Conservation (phyloP, 2,888 invertebrate species). For the Chironomus riparius region DNA sequence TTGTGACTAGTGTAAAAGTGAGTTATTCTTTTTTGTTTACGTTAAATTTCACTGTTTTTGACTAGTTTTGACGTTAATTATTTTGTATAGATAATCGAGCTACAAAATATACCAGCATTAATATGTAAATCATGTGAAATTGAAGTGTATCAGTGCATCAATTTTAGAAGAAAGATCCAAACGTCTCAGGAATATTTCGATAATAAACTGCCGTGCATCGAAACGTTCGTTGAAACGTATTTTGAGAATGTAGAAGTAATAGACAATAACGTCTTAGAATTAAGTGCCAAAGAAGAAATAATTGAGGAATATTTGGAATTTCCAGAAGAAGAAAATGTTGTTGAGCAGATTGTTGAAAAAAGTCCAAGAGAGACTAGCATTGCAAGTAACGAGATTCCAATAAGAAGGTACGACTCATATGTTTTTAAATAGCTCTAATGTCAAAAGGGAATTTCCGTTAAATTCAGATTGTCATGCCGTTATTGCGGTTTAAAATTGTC, state of each 20-base stretch:
- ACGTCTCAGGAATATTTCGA: background rate
- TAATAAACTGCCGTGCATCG: background rate
- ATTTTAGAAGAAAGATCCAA: background rate
- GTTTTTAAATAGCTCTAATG: too few relatives aligned
- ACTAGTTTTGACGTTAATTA: background rate
- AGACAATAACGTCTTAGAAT: too few relatives aligned
- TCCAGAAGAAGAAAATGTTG: background rate
- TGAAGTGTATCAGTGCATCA: background rate
- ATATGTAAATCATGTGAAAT: background rate
- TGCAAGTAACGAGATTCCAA: too few relatives aligned
- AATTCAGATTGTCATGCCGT: background rate
- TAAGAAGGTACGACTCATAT: too few relatives aligned
- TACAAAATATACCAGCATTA: background rate
- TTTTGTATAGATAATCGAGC: background rate
- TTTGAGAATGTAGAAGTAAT: too few relatives aligned
- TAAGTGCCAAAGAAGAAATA: too few relatives aligned
- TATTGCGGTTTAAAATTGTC: background rate
- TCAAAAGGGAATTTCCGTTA: too few relatives aligned
- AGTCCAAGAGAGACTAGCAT: too few relatives aligned
- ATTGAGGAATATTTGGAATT: background rate
- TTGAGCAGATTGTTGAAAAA: background rate
- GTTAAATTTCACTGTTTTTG: background rate
- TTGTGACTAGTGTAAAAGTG: background rate
- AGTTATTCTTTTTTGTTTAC: background rate
- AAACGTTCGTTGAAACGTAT: too few relatives aligned